Evolutionary conservation across 2,797 vertebrate genomes (phyloP).

Genomic region (Morus bassanus): DNA sequence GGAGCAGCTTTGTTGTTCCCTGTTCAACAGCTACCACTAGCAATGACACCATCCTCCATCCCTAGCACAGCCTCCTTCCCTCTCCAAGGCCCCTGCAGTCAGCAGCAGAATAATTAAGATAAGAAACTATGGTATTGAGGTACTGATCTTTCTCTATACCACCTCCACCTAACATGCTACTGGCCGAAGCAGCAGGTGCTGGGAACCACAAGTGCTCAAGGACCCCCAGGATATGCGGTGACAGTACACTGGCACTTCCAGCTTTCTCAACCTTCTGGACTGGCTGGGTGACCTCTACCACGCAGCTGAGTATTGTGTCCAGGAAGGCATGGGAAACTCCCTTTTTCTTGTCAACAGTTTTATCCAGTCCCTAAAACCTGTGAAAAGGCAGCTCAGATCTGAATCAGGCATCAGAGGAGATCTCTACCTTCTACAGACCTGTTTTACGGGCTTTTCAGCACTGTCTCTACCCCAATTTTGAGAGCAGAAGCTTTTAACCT

Average conservation of each 20-base stretch:
- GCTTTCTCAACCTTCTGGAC: background rate
- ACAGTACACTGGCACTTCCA: background rate
- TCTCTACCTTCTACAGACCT: background rate
- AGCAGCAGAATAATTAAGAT: background rate
- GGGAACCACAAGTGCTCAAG: background rate
- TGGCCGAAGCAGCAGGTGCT: background rate
- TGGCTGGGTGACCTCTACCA: background rate
- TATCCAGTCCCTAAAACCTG: background rate
- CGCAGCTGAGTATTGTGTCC: background rate
- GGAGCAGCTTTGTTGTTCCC: background rate
- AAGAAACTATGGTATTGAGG: background rate
- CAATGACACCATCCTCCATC: background rate
- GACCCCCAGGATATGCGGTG: background rate
- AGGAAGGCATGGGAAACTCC: background rate
- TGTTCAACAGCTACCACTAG: background rate
- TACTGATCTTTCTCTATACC: background rate
- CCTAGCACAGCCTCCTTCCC: background rate
- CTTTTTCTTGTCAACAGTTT: background rate
- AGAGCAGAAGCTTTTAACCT: background rate
- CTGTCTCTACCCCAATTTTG: background rate
- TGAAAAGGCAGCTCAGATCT: background rate
- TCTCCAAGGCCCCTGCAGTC: background rate
- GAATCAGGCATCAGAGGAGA: background rate
- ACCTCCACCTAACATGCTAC: background rate
- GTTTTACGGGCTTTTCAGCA: background rate